Percentiles rank a stretch among this genome's conserved stretches.
Conservation (phyloP, 2,888 invertebrate genomes). For the Melipona beecheii region DNA sequence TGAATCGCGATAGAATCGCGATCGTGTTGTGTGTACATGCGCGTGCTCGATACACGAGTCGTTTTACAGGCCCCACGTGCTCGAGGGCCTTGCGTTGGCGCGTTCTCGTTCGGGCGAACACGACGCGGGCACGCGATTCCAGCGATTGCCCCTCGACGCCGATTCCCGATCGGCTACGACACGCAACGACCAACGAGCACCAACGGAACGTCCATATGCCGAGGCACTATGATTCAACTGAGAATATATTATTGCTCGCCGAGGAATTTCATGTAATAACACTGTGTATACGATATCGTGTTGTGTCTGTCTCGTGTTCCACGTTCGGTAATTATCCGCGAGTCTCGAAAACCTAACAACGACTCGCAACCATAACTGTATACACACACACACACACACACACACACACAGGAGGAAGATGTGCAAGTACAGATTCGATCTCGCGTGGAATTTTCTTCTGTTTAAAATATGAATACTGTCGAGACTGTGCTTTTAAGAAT, state of each 20-base stretch:
- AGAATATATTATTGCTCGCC: slow-evolving; percentile 52
- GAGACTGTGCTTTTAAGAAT: too few species aligned
- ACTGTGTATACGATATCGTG: slow-evolving; percentile 21
- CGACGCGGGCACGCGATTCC: slow-evolving; percentile 40
- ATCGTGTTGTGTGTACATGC: slow-evolving; percentile 20
- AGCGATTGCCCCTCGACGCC: slow-evolving; percentile 23
- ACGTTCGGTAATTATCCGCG: slow-evolving; percentile 38
- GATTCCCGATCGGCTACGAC: slow-evolving; percentile 11
- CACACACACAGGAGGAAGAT: background rate
- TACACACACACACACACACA: too few species aligned
- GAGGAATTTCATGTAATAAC: slow-evolving; percentile 38
- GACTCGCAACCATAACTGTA: background rate
- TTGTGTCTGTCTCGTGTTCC: slow-evolving; percentile 19
- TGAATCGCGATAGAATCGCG: slow-evolving; percentile 52
- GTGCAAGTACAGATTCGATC: background rate
- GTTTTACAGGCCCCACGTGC: slow-evolving; percentile 39
- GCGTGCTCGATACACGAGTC: slow-evolving; percentile 20
- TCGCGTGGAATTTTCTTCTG: too few species aligned
- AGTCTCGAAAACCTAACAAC: slow-evolving; percentile 20
- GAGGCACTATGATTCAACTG: slow-evolving; percentile 64
- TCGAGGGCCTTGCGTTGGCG: slow-evolving; percentile 14
- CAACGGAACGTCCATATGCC: slow-evolving; percentile 69
- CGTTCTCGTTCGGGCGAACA: slow-evolving; percentile 23
- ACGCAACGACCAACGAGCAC: slow-evolving; percentile 42
- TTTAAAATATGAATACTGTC: too few species aligned